Conservation (phyloP, 2,888 invertebrate genomes). For the Megaustenia siamemsis region DNA sequence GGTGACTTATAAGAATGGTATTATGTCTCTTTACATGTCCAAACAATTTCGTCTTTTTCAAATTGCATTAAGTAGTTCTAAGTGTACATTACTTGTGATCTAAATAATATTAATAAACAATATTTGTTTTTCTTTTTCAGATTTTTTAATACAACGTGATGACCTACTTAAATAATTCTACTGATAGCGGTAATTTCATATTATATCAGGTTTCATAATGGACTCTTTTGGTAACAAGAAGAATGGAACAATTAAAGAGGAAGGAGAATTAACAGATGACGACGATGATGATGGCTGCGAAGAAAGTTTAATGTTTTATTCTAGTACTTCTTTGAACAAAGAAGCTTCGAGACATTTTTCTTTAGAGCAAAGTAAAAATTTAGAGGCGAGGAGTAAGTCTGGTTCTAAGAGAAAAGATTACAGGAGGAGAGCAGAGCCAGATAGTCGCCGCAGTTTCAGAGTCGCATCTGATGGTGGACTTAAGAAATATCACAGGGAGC, state of each 20-base stretch:
- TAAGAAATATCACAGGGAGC: slow-evolving; percentile 13
- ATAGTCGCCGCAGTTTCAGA: slow-evolving; percentile 7
- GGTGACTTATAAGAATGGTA: too few relatives aligned
- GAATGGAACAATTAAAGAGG: slow-evolving; percentile 60
- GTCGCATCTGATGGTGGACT: not conserved
- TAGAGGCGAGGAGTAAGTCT: not conserved
- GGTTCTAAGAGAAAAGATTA: slow-evolving; percentile 23
- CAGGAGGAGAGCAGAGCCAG: not conserved
- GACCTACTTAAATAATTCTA: not conserved
- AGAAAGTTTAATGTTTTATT: not conserved
- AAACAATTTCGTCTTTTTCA: too few relatives aligned
- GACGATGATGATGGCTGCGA: slow-evolving; percentile 57
- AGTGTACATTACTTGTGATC: too few relatives aligned
- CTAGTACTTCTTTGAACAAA: not conserved
- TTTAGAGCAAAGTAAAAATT: slow-evolving; percentile 14
- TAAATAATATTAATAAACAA: too few relatives aligned
- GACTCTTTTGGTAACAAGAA: not conserved
- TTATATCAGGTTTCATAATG: not conserved
- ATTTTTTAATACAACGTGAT: not conserved
- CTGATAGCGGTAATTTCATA: not conserved
- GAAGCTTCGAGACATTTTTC: not conserved
- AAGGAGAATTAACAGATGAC: slow-evolving; percentile 69
- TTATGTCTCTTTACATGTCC: too few relatives aligned
- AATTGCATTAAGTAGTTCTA: too few relatives aligned
- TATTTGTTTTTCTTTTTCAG: not conserved